A percentile compares a stretch with the other conserved stretches of the same genome.
Evolutionary conservation across 2,888 invertebrate species (phyloP).

Genomic region (Diplolepis rosae): DNA sequence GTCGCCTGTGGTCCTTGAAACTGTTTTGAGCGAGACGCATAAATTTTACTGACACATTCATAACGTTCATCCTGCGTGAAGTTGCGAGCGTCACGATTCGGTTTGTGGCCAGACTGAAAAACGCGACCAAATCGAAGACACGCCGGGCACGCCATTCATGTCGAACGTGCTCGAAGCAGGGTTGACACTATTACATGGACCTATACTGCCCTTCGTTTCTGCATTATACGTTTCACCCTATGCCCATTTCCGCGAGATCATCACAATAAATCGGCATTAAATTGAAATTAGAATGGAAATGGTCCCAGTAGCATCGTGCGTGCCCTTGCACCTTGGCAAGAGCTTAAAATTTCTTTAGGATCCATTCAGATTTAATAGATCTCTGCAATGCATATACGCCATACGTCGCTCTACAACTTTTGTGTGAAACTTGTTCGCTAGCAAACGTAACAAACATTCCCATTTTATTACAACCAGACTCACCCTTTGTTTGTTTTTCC

Average conservation of each 20-base stretch:
- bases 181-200: slow-evolving; percentile 63
- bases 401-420: background rate
- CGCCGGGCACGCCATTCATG: slow-evolving; percentile 58
- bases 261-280: slow-evolving; percentile 69
- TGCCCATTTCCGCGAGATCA: slow-evolving; percentile 41
- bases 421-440: background rate
- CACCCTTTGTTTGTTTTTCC: background rate
- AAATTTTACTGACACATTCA: slow-evolving; percentile 39
- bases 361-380: slow-evolving; percentile 39
- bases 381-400: background rate
- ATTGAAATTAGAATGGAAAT: slow-evolving; percentile 68
- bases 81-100: slow-evolving; percentile 36
- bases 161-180: slow-evolving; percentile 66
- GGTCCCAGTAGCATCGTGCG: slow-evolving; percentile 58
- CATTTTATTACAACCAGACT: background rate
- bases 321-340: slow-evolving; percentile 62
- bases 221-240: slow-evolving; percentile 17
- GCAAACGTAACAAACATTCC: background rate
- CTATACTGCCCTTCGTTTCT: slow-evolving; percentile 40
- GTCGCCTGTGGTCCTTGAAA: slow-evolving; percentile 22
- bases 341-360: slow-evolving; percentile 62
- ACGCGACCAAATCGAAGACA: slow-evolving; percentile 56
- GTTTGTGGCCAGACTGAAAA: slow-evolving; percentile 40
- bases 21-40: slow-evolving; percentile 36
- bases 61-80: slow-evolving; percentile 41